A percentile compares a stretch with the other conserved stretches of the same genome.
Evolutionary conservation across 2,113 vertebrate species (phyloP).

Genomic region (Carlito syrichta): DNA sequence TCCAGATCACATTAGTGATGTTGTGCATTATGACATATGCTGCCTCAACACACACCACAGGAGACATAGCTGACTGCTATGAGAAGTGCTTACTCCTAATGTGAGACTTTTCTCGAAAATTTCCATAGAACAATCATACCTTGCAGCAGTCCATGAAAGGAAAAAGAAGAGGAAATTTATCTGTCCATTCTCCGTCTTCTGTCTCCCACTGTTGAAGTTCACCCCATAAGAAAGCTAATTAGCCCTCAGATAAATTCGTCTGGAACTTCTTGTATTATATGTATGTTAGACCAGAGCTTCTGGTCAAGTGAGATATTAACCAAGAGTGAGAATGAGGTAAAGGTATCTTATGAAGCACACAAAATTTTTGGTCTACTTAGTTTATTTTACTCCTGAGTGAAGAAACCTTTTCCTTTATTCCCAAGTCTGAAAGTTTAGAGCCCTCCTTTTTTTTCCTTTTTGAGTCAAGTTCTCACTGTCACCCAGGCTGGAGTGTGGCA

Average conservation of each 20-base stretch:
- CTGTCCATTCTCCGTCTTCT: background rate
- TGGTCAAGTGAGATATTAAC: background rate
- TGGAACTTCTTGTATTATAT: too few species aligned
- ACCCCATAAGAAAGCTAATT: background rate
- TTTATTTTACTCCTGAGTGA: background rate
- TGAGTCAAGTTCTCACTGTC: too few species aligned
- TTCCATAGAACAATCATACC: background rate
- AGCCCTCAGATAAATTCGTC: background rate
- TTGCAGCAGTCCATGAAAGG: background rate
- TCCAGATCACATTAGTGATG: too few species aligned
- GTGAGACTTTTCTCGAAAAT: background rate
- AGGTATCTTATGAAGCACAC: background rate
- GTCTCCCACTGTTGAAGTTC: background rate
- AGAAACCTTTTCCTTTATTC: background rate
- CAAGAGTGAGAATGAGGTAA: background rate
- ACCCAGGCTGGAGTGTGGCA: too few species aligned
- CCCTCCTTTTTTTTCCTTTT: too few species aligned
- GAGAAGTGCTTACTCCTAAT: background rate
- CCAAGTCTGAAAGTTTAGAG: background rate
- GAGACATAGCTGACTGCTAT: background rate
- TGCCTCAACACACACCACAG: too few species aligned
- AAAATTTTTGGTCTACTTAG: background rate
- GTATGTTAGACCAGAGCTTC: background rate
- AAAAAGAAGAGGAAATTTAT: background rate
- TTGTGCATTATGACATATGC: too few species aligned